Evolutionary conservation across 2,797 vertebrate species (phyloP), one percentile per base, ranked within the genome.

Genomic region (Lagorchestes hirsutus): DNA sequence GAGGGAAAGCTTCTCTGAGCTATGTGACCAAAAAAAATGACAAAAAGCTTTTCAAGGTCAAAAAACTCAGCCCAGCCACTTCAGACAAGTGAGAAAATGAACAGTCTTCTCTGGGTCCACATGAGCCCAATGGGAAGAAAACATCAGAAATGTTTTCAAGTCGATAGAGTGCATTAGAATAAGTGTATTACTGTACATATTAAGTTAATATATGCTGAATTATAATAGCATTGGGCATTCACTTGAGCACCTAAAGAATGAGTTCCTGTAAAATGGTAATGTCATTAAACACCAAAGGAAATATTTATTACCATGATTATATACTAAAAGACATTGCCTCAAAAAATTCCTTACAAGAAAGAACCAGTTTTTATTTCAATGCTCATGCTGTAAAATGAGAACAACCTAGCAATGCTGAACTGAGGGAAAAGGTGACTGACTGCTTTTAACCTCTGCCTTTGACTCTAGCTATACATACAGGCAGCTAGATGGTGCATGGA

Each of bases 21-120:
- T 95, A 93, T 92, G 27, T 95, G 96, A 93, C 97, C 97, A 96
- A 34, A 97, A 97, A 98, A 97, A 97, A 97, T 97, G 97, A 97
- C 90, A 31, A 91, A 98, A 98, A 97, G 97, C 97, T 98, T 97
- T 96, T 91, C 96, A 96, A 97, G 97, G 97, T 98, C 97, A 98
- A 55, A 93, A 93, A 97, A 97, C 95, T 92, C 0, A 54, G 96
- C 62, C 95, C 96, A 95, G 95, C 96, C 95, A 92, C 96, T 98
- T 98, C 98, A 98, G 98, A 96, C 92, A 92, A 97, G 94, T 96
- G 96, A 96, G 96, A 97, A 98, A 98, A 98, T 98, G 98, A 98
- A 97, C n/a, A 98, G 97, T 97, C 97, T 97, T 97, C 95, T 96
- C 28, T 16, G 94, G 97, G 96, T 97, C 24, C 97, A 97, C 96